phyloP scores from a whole-genome alignment of 2,888 invertebrate genomes.

The Pseudococcus viburni region DNA sequence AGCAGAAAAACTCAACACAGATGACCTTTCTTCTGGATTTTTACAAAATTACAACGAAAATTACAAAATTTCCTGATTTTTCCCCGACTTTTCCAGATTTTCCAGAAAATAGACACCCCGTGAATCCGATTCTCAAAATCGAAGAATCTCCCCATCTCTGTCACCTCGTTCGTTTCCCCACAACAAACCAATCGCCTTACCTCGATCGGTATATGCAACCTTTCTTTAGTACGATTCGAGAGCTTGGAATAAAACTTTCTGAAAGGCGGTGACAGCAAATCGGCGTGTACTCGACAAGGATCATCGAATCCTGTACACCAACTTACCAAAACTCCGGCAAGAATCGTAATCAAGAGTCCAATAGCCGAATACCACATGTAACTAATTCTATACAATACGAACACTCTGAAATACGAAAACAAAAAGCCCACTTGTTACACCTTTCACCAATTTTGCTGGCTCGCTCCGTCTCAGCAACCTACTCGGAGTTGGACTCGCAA shows the following conservation, averaged over 20 bases:
- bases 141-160: too few species aligned
- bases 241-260: slow-evolving; percentile 68
- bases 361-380: slow-evolving; percentile 93
- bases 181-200: slow-evolving; percentile 64
- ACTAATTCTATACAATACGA: slow-evolving; percentile 79
- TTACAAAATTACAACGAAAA: too few species aligned
- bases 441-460: neutral
- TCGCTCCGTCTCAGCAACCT: neutral
- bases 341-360: slow-evolving; percentile 81
- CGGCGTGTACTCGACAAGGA: slow-evolving; percentile 77
- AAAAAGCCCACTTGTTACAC: neutral
- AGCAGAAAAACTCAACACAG: too few species aligned
- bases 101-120: too few species aligned
- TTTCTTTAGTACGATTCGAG: slow-evolving; percentile 68
- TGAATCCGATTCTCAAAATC: too few species aligned
- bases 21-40: too few species aligned
- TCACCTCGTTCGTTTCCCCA: too few species aligned
- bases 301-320: slow-evolving; percentile 77
- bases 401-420: slow-evolving; percentile 64
- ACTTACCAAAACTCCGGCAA: slow-evolving; percentile 83
- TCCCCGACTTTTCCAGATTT: too few species aligned
- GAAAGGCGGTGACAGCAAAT: slow-evolving; percentile 80
- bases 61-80: too few species aligned
- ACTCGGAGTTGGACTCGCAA: slow-evolving; percentile 36
- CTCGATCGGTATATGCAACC: slow-evolving; percentile 68